Percentiles rank a stretch among this genome's conserved stretches.
Conservation (phyloP, 2,113 vertebrate species). For the Pica pica region DNA sequence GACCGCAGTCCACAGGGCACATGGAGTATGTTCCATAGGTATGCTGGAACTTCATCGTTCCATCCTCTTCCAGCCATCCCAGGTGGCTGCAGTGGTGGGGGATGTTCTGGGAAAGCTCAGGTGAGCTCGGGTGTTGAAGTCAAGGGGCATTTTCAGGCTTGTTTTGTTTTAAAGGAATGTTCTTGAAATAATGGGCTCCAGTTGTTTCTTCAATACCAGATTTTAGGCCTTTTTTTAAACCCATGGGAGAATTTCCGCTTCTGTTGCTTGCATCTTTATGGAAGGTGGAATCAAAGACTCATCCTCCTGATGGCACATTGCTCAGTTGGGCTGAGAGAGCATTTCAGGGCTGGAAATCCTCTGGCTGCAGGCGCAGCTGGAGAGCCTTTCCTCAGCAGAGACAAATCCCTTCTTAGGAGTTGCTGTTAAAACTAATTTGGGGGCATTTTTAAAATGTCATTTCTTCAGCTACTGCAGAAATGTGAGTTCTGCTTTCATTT, state of each 20-base stretch:
- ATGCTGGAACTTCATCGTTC: accelerated
- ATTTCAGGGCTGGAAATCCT: background rate
- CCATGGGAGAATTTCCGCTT: background rate
- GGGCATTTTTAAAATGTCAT: background rate
- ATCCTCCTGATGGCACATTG: background rate
- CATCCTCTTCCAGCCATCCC: background rate
- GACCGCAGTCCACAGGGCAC: background rate
- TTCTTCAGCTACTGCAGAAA: background rate
- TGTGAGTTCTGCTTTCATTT: background rate
- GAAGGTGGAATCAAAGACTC: background rate
- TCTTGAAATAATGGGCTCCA: background rate
- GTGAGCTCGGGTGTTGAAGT: background rate
- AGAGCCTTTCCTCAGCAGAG: background rate
- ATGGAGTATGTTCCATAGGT: background rate
- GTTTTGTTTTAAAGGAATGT: background rate
- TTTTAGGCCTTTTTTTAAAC: background rate
- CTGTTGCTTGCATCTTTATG: accelerated
- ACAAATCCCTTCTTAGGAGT: background rate
- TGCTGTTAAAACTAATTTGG: background rate
- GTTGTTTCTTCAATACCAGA: background rate
- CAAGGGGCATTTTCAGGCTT: background rate
- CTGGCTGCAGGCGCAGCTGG: accelerated
- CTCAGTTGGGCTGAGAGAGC: background rate
- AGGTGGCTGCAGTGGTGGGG: background rate
- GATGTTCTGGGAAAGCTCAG: background rate